A percentile compares a stretch with the other conserved stretches of the same genome.
phyloP scores from a whole-genome alignment of 2,888 invertebrate genomes.

The Synergus umbraculus region DNA sequence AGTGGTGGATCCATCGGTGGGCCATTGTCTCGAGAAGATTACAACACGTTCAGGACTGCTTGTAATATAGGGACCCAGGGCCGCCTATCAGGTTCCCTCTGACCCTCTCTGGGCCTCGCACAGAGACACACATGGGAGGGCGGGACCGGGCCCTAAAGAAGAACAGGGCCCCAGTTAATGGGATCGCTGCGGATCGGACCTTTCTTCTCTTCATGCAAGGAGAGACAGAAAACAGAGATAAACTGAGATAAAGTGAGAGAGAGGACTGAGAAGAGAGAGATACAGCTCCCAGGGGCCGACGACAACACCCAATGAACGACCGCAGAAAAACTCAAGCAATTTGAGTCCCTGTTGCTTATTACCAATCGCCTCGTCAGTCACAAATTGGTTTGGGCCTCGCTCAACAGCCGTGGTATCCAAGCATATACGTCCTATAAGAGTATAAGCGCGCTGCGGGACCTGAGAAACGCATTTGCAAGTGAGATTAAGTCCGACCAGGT shows the following conservation, averaged over 20 bases:
- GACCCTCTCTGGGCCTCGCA: slow-evolving; percentile 52
- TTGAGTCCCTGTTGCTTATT: slow-evolving; percentile 75
- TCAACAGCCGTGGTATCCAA: slow-evolving; percentile 42
- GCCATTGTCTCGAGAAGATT: slow-evolving; percentile 77
- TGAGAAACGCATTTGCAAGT: slow-evolving; percentile 67
- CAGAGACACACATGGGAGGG: slow-evolving; percentile 53
- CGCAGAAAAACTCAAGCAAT: slow-evolving; percentile 75
- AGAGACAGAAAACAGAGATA: slow-evolving; percentile 36
- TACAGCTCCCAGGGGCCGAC: slow-evolving; percentile 59
- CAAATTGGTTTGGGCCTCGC: slow-evolving; percentile 72
- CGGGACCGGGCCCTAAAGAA: slow-evolving; percentile 49
- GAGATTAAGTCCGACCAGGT: slow-evolving; percentile 66
- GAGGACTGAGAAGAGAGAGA: slow-evolving; percentile 40
- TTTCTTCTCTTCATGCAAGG: slow-evolving; percentile 42
- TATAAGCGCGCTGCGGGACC: slow-evolving; percentile 49
- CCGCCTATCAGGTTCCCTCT: slow-evolving; percentile 57
- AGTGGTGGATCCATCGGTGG: slow-evolving; percentile 67
- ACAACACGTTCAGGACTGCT: slow-evolving; percentile 76
- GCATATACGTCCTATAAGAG: slow-evolving; percentile 44
- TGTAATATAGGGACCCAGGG: slow-evolving; percentile 72
- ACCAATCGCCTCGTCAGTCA: slow-evolving; percentile 76
- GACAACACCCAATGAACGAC: slow-evolving; percentile 74
- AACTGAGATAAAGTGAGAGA: slow-evolving; percentile 15
- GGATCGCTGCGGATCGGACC: slow-evolving; percentile 53
- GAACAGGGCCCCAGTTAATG: slow-evolving; percentile 56